phyloP scores from a whole-genome alignment of 1,140 invertebrate species.

The Teleopsis dalmanni region DNA sequence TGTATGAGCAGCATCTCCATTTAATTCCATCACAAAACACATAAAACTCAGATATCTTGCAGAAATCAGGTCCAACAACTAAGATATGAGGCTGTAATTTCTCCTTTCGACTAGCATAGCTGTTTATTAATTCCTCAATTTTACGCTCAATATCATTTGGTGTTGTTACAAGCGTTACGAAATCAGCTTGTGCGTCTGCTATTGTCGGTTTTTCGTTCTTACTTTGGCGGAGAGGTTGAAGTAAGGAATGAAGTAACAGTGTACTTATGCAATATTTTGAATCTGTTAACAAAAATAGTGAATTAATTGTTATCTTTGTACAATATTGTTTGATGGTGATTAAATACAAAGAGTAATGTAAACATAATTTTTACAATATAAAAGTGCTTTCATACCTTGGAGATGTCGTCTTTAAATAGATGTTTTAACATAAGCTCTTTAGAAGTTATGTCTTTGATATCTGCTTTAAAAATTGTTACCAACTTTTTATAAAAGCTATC shows the following conservation, averaged over 20 bases:
- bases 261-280: too few species aligned
- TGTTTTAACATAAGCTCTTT: neutral
- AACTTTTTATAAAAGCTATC: conserved; percentile 1
- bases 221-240: too few species aligned
- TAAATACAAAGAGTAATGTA: too few species aligned
- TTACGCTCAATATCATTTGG: neutral
- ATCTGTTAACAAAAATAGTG: too few species aligned
- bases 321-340: too few species aligned
- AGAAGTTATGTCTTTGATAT: conserved; percentile 1
- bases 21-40: neutral
- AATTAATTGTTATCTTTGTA: too few species aligned
- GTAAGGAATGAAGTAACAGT: too few species aligned
- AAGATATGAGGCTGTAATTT: neutral
- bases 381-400: neutral
- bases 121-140: neutral
- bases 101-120: neutral
- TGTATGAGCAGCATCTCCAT: neutral
- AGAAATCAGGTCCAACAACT: neutral
- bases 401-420: neutral
- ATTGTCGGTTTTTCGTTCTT: too few species aligned
- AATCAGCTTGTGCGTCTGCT: too few species aligned
- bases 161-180: too few species aligned
- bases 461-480: neutral
- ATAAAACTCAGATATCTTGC: neutral
- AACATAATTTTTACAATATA: too few species aligned